Conservation (phyloP, 2,113 vertebrate species). For the Solenodon paradoxus region DNA sequence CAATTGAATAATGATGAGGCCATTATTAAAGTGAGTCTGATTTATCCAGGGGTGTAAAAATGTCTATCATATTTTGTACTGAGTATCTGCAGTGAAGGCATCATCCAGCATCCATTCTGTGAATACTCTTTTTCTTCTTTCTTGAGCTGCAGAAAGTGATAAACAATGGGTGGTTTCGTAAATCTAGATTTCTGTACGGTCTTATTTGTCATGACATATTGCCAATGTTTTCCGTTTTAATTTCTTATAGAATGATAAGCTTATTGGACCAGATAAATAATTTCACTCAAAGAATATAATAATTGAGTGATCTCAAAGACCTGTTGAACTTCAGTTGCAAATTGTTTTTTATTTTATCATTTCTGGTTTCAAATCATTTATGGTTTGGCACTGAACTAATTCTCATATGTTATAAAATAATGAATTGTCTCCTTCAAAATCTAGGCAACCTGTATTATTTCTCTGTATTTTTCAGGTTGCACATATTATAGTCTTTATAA, state of each 20-base stretch:
- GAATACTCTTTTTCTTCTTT: background rate
- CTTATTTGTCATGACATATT: background rate
- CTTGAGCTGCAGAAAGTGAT: background rate
- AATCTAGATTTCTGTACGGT: background rate
- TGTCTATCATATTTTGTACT: background rate
- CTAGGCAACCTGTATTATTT: background rate
- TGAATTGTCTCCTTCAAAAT: background rate
- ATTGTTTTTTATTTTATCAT: background rate
- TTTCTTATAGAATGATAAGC: background rate
- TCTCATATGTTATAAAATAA: background rate
- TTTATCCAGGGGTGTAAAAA: background rate
- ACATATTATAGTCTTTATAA: background rate
- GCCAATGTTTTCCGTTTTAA: background rate
- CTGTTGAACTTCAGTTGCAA: background rate
- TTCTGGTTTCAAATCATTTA: background rate
- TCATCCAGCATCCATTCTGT: background rate
- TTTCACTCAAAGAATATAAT: background rate
- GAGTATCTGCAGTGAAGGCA: background rate
- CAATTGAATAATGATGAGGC: background rate
- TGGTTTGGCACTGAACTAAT: background rate
- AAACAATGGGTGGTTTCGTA: background rate
- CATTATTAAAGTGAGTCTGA: no score
- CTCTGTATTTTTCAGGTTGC: background rate
- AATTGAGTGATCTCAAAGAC: background rate
- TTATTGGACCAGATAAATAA: background rate